Conservation (phyloP, 1,140 invertebrate species). For the Lanistes nyassanus region DNA sequence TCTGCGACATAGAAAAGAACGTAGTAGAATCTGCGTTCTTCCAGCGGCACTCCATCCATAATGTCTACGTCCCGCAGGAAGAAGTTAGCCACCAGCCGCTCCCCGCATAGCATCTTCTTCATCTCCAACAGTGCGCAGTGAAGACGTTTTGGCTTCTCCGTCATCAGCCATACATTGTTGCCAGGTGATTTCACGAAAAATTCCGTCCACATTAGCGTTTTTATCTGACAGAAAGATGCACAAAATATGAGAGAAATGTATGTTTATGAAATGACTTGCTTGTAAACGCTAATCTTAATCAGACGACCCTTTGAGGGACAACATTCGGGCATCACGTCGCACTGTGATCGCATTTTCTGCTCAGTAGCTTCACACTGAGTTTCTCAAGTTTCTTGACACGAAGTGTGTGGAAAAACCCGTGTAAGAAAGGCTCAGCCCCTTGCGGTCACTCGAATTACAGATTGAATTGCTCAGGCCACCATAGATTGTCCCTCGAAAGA, state of each 20-base stretch:
- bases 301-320: too few species aligned
- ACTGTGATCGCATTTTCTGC: too few species aligned
- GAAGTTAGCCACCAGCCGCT: constrained; percentile 7
- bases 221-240: background rate
- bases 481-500: too few species aligned
- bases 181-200: background rate
- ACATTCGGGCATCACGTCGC: too few species aligned
- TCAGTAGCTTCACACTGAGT: too few species aligned
- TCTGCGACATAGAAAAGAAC: constrained; percentile 5
- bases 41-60: constrained; percentile 12
- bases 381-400: too few species aligned
- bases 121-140: background rate
- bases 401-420: too few species aligned
- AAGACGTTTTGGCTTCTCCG: background rate
- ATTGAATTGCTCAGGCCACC: too few species aligned
- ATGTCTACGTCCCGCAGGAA: constrained; percentile 16
- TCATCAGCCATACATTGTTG: background rate
- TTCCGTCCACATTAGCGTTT: constrained; percentile 17
- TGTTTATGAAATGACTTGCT: too few species aligned
- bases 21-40: constrained; percentile 11
- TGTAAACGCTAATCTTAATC: too few species aligned
- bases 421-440: too few species aligned
- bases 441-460: too few species aligned
- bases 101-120: constrained; percentile 16
- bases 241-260: background rate